Percentiles rank a stretch among this genome's conserved stretches.
These are phyloP conservation scores for Orcinus orca DNA, from an alignment of 2,113 vertebrate species.

Conservation along the genomic window DNA sequence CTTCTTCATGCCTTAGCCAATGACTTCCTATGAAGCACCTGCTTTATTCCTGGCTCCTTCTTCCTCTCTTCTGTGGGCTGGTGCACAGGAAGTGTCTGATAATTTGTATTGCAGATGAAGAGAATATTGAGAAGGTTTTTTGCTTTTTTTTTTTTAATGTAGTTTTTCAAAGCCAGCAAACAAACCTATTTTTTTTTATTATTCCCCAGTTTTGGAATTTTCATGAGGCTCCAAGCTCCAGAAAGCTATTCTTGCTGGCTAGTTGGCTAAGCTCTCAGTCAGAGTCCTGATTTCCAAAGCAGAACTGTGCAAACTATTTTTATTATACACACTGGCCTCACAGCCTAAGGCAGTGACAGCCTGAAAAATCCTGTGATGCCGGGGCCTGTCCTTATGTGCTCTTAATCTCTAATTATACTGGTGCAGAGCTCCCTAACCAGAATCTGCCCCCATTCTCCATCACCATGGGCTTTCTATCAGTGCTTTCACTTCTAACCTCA, in stretches of 20 bases:
- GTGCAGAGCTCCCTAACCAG: no score
- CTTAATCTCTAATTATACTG: neutral
- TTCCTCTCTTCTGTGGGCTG: neutral
- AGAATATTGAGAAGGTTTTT: neutral
- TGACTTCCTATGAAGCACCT: neutral
- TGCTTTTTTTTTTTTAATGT: neutral
- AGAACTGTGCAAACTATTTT: conserved; percentile 32
- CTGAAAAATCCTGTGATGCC: neutral
- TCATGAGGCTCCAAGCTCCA: conserved; percentile 11
- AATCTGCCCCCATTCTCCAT: neutral
- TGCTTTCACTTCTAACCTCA: conserved; percentile 4
- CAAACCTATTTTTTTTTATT: neutral
- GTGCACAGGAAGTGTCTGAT: conserved; percentile 12
- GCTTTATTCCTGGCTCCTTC: neutral
- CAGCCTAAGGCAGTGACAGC: neutral
- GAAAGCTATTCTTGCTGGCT: conserved; percentile 50
- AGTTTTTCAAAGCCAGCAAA: conserved; percentile 34
- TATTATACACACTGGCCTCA: conserved; percentile 18
- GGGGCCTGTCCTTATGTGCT: conserved; percentile 4
- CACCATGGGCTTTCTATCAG: neutral
- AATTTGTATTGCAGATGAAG: conserved; percentile 14
- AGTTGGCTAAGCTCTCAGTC: conserved; percentile 3
- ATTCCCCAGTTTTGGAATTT: conserved; percentile 40
- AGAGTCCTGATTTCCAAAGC: conserved; percentile 18
- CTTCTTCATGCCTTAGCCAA: neutral